Evolutionary conservation across 2,888 invertebrate genomes (phyloP).

Genomic region (Lobophora halterata): DNA sequence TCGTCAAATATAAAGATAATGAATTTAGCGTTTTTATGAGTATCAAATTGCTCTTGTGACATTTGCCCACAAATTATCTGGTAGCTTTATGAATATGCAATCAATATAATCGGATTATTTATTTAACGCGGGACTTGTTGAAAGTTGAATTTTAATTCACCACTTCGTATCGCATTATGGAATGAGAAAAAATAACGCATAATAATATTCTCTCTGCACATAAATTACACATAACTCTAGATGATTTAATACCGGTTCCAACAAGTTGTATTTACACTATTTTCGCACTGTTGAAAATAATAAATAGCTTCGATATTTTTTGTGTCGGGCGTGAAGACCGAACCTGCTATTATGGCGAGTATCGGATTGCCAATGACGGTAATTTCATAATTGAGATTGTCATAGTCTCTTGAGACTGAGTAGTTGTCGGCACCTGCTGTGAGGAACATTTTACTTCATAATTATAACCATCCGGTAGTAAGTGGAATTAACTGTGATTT

Average conservation of each 20-base stretch:
- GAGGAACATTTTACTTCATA: not conserved
- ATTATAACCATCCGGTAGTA: too few relatives aligned
- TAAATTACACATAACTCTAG: slow-evolving; percentile 48
- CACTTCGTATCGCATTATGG: slow-evolving; percentile 33
- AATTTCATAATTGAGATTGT: slow-evolving; percentile 71
- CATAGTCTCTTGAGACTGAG: slow-evolving; percentile 37
- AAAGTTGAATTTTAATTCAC: slow-evolving; percentile 46
- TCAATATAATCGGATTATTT: slow-evolving; percentile 48
- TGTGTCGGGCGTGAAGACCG: slow-evolving; percentile 50
- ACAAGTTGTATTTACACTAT: slow-evolving; percentile 62
- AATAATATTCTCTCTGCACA: slow-evolving; percentile 39
- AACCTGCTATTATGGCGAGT: slow-evolving; percentile 60
- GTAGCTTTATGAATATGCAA: slow-evolving; percentile 43
- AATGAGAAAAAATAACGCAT: slow-evolving; percentile 40
- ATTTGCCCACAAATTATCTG: slow-evolving; percentile 40
- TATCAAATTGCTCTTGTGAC: slow-evolving; percentile 37
- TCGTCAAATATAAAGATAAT: slow-evolving; percentile 25
- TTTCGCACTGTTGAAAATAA: slow-evolving; percentile 53
- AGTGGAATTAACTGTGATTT: too few relatives aligned
- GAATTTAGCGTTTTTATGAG: slow-evolving; percentile 36
- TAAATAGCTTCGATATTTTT: slow-evolving; percentile 63
- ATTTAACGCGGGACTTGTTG: slow-evolving; percentile 40
- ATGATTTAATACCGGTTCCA: slow-evolving; percentile 57
- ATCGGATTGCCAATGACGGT: slow-evolving; percentile 63
- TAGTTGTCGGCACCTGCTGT: slow-evolving; percentile 45